Base-by-base conservation (phyloP, 2,888 invertebrate genomes). In the Pseudeuparius sepicola region DNA sequence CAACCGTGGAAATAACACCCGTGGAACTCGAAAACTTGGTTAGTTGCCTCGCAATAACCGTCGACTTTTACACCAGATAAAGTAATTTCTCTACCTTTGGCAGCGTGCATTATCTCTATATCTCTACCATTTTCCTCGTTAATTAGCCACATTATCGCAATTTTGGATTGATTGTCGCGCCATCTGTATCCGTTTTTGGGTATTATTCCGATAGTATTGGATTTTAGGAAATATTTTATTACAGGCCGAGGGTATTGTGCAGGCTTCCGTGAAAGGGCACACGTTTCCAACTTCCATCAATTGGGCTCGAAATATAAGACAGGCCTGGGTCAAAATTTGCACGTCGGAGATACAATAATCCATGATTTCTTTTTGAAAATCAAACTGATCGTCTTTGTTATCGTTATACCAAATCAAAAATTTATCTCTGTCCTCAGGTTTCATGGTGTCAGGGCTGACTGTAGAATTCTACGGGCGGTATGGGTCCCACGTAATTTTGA, bases 191-290 rank as follows among this genome's bases (percentile, higher is more conserved):
- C n/a, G n/a, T n/a, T n/a, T n/a, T n/a, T n/a, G n/a, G n/a, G n/a
- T n/a, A n/a, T n/a, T n/a, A 54, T 40, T 2, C 46, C 52, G 10
- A 54, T 52, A 1, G 45, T 46, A 6, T 52, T 29, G 3, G 40
- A 14, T 40, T 50, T 40, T 4, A 52, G 32, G 37, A 27, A 39
- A 51, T 2, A 50, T 35, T 25, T 34, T 35, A 38, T 46, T 52
- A 31, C 53, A 56, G 3, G 52, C 50, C 4, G 39, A 39, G 2
- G 47, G 41, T n/a, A 49, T 44, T 0, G 53, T 53, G 2, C 34
- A 35, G 6, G 46, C 41, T 31, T 54, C 50, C 1, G n/a, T n/a
- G n/a, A n/a, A n/a, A n/a, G n/a, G n/a, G n/a, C n/a, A n/a, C n/a
- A n/a, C n/a, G n/a, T n/a, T n/a, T n/a, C n/a, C n/a, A n/a, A n/a